A percentile compares a stretch with the other conserved stretches of the same genome.
Conservation (phyloP, 2,797 vertebrate species). For the Varecia variegata region DNA sequence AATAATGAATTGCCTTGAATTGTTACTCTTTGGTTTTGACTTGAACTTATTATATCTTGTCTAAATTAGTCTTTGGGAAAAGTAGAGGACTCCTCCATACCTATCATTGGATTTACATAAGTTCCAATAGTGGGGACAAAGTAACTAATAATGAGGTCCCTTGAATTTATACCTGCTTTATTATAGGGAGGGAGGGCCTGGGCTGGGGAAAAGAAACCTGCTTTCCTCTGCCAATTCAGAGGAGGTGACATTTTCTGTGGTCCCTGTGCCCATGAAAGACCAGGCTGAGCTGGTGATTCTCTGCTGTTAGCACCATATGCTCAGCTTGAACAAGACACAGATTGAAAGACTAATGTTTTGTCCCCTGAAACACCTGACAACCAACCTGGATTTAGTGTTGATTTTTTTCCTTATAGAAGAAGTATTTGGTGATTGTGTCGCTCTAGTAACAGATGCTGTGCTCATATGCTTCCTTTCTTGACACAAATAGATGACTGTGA, state of each 20-base stretch:
- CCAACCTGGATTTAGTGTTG: slow-evolving; percentile 32
- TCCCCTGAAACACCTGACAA: slow-evolving; percentile 67
- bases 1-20: background rate
- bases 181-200: background rate
- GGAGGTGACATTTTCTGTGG: slow-evolving; percentile 11
- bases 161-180: background rate
- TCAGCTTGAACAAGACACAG: slow-evolving; percentile 40
- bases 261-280: background rate
- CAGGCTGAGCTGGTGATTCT: background rate
- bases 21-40: background rate
- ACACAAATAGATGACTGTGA: slow-evolving; percentile 79
- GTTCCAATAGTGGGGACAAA: background rate
- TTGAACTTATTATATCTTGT: background rate
- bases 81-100: background rate
- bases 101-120: background rate
- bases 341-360: slow-evolving; percentile 59
- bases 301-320: slow-evolving; percentile 19
- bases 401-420: slow-evolving; percentile 74
- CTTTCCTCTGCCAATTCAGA: background rate
- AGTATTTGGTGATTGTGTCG: slow-evolving; percentile 79
- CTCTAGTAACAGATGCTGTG: slow-evolving; percentile 83
- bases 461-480: slow-evolving; percentile 80
- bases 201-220: background rate
- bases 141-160: background rate
- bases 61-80: background rate